Evolutionary conservation across 2,113 vertebrate genomes (phyloP).

Genomic region (Tiliqua scincoides): DNA sequence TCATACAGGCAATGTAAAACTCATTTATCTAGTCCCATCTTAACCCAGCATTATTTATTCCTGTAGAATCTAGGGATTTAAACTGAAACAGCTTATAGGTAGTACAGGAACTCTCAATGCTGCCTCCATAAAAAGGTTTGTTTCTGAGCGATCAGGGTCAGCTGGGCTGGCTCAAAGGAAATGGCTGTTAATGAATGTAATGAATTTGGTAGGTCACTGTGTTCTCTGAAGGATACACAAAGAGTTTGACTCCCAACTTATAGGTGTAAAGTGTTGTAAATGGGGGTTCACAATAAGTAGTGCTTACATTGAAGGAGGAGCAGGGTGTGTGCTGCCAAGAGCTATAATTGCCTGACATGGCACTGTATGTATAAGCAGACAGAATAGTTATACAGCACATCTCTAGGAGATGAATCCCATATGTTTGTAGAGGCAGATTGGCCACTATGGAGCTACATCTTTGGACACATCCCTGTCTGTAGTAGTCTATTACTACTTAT

Average conservation of each 20-base stretch:
- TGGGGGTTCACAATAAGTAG: background rate
- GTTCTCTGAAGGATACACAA: background rate
- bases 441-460: background rate
- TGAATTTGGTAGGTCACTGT: background rate
- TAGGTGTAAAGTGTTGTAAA: background rate
- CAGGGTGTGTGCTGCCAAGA: background rate
- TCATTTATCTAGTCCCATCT: background rate
- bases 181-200: background rate
- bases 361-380: background rate
- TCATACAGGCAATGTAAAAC: constrained; percentile 12
- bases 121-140: background rate
- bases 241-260: background rate
- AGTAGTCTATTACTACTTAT: background rate
- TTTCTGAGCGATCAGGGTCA: background rate
- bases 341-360: background rate
- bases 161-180: background rate
- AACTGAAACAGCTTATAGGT: background rate
- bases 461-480: background rate
- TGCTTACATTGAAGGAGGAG: background rate
- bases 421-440: background rate
- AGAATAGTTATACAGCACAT: background rate
- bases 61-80: background rate
- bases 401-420: background rate
- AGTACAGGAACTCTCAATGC: background rate
- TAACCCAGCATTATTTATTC: background rate